Evolutionary conservation across 2,113 vertebrate genomes (phyloP).

Genomic region (Takifugu flavidus): DNA sequence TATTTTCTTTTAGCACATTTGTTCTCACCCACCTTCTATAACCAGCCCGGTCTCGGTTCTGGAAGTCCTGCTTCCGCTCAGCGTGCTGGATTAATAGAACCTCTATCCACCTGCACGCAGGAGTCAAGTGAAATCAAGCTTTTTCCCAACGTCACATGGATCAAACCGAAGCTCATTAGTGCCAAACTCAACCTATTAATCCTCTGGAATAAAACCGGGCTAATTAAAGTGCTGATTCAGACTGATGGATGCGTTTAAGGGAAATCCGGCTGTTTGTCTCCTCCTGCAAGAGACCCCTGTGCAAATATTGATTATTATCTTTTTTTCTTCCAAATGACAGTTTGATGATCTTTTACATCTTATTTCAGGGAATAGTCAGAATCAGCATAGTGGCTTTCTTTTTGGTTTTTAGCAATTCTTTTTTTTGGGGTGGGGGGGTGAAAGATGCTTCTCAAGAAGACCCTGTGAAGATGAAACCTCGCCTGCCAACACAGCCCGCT

Average conservation of each 20-base stretch:
- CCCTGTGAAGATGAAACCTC: too few species aligned
- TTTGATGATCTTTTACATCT: too few species aligned
- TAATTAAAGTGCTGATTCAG: slow-evolving; percentile 46
- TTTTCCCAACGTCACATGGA: slow-evolving; percentile 25
- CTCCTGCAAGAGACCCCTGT: not conserved
- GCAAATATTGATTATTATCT: not conserved
- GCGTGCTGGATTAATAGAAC: slow-evolving; percentile 6
- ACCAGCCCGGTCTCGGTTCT: not conserved
- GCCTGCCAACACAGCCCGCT: too few species aligned
- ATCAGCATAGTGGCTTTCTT: too few species aligned
- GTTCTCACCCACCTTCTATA: not conserved
- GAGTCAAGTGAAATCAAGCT: slow-evolving; percentile 19
- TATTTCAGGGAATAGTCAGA: too few species aligned
- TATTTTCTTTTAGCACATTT: not conserved
- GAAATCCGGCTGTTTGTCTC: slow-evolving; percentile 17
- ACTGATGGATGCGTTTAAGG: slow-evolving; percentile 28
- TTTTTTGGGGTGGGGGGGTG: too few species aligned
- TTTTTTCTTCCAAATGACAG: too few species aligned
- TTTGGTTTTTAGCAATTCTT: too few species aligned
- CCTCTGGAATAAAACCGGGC: slow-evolving; percentile 35
- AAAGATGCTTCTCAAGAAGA: too few species aligned
- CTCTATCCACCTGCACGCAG: slow-evolving; percentile 19
- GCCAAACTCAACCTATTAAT: slow-evolving; percentile 35
- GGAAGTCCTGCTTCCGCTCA: slow-evolving; percentile 6
- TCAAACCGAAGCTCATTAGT: slow-evolving; percentile 44